These are phyloP conservation scores for Xestia sexstrigata DNA, from an alignment of 2,888 invertebrate genomes.

Conservation along the genomic window DNA sequence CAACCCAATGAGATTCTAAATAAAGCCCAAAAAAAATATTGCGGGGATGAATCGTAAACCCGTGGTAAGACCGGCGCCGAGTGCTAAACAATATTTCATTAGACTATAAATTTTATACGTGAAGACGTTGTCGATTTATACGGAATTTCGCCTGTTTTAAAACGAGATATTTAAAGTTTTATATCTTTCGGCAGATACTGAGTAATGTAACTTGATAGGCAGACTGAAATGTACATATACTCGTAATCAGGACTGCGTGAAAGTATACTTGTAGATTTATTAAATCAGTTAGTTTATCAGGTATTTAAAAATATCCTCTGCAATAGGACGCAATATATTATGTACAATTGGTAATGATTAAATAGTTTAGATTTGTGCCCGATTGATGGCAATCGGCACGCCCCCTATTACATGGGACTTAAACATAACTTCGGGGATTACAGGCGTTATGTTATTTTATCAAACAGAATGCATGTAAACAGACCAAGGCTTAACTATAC, in stretches of 20 bases:
- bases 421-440: too few species aligned
- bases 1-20: conserved; percentile 12
- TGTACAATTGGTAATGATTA: too few species aligned
- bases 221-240: background rate
- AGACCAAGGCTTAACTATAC: background rate
- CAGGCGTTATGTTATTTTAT: too few species aligned
- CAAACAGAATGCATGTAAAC: background rate
- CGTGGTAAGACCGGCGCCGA: conserved; percentile 64
- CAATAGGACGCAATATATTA: background rate
- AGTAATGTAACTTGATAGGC: background rate
- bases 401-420: too few species aligned
- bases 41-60: conserved; percentile 58
- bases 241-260: too few species aligned
- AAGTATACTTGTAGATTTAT: background rate
- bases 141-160: conserved; percentile 60
- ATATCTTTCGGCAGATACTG: conserved; percentile 15
- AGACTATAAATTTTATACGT: conserved; percentile 73
- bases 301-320: too few species aligned
- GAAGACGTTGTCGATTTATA: conserved; percentile 68
- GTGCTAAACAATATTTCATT: conserved; percentile 76
- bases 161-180: conserved; percentile 52
- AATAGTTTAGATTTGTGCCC: too few species aligned
- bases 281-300: background rate
- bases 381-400: too few species aligned
- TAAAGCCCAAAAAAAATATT: conserved; percentile 15